phyloP scores from a whole-genome alignment of 2,113 vertebrate genomes.

The Ptyas mucosa region DNA sequence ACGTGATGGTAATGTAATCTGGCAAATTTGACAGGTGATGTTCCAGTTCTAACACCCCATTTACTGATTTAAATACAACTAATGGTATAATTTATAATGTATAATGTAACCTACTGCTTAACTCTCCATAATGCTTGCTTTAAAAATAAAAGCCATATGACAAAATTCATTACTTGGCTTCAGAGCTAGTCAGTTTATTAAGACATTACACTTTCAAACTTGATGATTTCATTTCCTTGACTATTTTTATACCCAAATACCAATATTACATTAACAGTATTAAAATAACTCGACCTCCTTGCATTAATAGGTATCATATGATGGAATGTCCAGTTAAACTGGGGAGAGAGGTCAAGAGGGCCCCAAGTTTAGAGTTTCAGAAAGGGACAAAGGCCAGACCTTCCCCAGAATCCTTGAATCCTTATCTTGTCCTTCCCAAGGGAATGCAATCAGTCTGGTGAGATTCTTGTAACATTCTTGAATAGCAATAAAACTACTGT shows the following conservation, averaged over 20 bases:
- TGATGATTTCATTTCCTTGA: not conserved
- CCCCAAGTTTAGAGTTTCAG: not conserved
- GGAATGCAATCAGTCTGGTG: not conserved
- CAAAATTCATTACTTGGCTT: not conserved
- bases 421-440: not conserved
- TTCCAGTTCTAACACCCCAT: slow-evolving; percentile 30
- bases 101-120: not conserved
- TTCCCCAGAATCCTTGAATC: not conserved
- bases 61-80: not conserved
- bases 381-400: not conserved
- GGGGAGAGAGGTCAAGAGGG: not conserved
- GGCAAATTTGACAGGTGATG: slow-evolving; percentile 17
- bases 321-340: not conserved
- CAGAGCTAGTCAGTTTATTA: not conserved
- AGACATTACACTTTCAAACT: not conserved
- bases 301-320: not conserved
- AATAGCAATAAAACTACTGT: not conserved
- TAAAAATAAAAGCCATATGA: not conserved
- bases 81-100: not conserved
- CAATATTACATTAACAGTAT: not conserved
- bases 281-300: not conserved
- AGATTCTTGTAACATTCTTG: not conserved
- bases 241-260: not conserved
- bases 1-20: no score
- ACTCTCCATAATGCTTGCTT: not conserved